phyloP scores from a whole-genome alignment of 2,888 invertebrate genomes.

The Podotricha telesiphe region DNA sequence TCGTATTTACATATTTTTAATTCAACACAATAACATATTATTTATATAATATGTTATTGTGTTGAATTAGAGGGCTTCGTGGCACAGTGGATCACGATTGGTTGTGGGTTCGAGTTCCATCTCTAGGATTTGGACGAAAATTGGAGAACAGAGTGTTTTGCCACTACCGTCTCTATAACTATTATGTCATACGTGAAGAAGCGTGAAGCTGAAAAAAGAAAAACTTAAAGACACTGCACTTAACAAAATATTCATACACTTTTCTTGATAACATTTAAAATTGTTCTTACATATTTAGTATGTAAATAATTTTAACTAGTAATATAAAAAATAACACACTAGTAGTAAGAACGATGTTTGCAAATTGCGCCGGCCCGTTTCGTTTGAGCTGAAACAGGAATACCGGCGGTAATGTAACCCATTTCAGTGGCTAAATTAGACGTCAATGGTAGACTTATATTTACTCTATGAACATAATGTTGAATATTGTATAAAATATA shows the following conservation, averaged over 20 bases:
- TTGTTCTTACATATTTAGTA: no score
- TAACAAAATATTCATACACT: no score
- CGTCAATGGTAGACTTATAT: conserved; percentile 3
- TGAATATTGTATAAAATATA: not conserved
- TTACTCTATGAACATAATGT: not conserved
- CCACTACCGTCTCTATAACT: not conserved
- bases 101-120: no score
- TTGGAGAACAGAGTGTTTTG: not conserved
- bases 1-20: no score
- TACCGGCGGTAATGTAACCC: conserved; percentile 52
- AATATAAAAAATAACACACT: not conserved
- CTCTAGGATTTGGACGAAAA: no score
- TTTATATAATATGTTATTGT: no score
- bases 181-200: not conserved
- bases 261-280: no score
- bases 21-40: no score
- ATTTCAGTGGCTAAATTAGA: conserved; percentile 55
- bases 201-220: not conserved
- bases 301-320: no score
- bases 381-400: conserved; percentile 54
- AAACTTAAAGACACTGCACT: not conserved
- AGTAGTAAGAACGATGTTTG: conserved; percentile 29
- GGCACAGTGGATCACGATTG: no score
- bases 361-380: conserved; percentile 54
- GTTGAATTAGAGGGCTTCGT: no score